These are phyloP conservation scores for Saccostrea echinata DNA, from an alignment of 1,140 invertebrate species.

Conservation along the genomic window DNA sequence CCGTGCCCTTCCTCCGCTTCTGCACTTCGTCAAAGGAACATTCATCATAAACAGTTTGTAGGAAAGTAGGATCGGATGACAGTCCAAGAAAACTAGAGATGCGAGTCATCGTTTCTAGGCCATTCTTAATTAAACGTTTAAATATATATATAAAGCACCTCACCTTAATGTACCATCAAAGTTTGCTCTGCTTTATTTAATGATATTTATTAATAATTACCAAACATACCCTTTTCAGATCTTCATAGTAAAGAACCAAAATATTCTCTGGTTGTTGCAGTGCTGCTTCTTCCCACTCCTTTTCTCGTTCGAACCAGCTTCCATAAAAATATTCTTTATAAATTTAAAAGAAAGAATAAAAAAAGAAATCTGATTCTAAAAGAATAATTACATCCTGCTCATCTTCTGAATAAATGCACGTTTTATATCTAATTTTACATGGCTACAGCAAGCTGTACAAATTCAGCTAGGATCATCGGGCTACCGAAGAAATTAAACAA, in stretches of 20 bases:
- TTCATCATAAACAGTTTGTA: not conserved
- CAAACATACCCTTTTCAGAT: not conserved
- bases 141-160: too few species aligned
- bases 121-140: not conserved
- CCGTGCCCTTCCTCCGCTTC: not conserved
- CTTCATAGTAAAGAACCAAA: not conserved
- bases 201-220: not conserved
- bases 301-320: conserved; percentile 37
- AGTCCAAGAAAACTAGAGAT: not conserved
- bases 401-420: too few species aligned
- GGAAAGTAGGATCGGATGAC: not conserved
- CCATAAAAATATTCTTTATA: not conserved
- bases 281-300: conserved; percentile 40
- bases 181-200: too few species aligned
- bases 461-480: too few species aligned
- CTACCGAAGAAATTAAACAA: too few species aligned
- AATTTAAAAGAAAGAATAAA: too few species aligned
- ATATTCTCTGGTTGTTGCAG: not conserved
- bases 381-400: too few species aligned
- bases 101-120: not conserved
- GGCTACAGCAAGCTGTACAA: too few species aligned
- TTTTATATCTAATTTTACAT: too few species aligned
- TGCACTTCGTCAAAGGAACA: not conserved
- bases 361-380: too few species aligned
- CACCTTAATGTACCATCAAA: too few species aligned